Evolutionary conservation across 2,797 vertebrate species (phyloP), one percentile per base, ranked within the genome.

Genomic region (Falco peregrinus): DNA sequence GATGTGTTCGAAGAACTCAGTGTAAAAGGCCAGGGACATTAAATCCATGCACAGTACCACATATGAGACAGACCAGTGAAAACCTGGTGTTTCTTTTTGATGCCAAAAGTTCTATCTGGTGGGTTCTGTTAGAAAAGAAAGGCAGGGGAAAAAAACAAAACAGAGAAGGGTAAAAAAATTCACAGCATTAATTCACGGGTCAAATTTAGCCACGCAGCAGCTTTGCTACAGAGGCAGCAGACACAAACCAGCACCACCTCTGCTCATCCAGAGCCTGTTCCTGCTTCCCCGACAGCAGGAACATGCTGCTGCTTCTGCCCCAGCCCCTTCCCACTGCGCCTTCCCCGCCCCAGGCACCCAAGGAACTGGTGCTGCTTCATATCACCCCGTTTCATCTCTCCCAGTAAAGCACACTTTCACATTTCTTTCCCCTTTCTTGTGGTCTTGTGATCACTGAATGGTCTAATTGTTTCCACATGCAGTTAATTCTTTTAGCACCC

Each of bases 291-390:
- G 1, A 31, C 41, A 5, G 1, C 50, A 41, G 41, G 41, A 41
- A 41, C 41, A 10, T 39, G 13, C n/a, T 60, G 76, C 29, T 76
- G 68, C 29, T 43, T 47, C 48, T 80, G 51, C 31, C 81, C 68
- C 21, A 13, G 11, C 21, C 19, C 17, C 39, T 84, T 84, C 35
- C 51, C 74, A 45, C 48, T 0, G 1, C 0, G 1, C 33, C 13
- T 80, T 59, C 19, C 43, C 67, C 54, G 54, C 41, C 54, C 29
- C 5, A 1, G 25, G n/a, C 53, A 67, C 28, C 5, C 1, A 0
- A 45, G 26, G 28, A 76, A 20, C 16, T 7, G 5, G 35, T 9
- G 3, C 51, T 69, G 68, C 33, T 85, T 51, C 35, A 0, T 17
- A 33, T 70, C 87, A 87, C 22, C 65, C 22, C 18, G 4, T 57